Evolutionary conservation across 2,797 vertebrate genomes (phyloP), one percentile per base, ranked within the genome.

Genomic region (Poecilia gillii): DNA sequence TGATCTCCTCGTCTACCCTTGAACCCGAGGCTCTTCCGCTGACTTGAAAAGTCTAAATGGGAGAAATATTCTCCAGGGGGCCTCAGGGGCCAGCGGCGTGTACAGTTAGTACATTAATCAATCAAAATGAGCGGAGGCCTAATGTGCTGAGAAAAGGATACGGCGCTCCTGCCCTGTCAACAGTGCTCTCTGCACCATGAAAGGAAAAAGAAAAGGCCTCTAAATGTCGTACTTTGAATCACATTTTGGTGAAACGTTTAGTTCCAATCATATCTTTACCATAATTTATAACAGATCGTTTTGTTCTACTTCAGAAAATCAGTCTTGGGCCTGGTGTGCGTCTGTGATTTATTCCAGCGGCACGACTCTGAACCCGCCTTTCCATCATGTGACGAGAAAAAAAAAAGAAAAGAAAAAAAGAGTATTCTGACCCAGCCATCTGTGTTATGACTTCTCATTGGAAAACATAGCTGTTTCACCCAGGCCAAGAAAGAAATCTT

Each of bases 381-480:
- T 77, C 75, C 45, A 81, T 84, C 81, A 85, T 47, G 31, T 55
- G 59, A 72, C 14, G 73, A 36, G 64, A 64, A 78, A 81, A 75
- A 28, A 68, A 57, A 2, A 18, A 0, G 16, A 45, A 6, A 39
- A 41, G 7, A 41, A 41, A 28, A 20, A 49, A 55, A 55, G 16
- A 25, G 28, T 28, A 9, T 80, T 83, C 79, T 77, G 64, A 76
- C 72, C 83, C 74, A 68, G 72, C 43, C 70, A 36, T 81, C 43
- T 59, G 31, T 46, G 71, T 59, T 36, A 23, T 33, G 73, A 82
- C 66, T 71, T 75, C 55, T 78, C 49, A 71, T 72, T 55, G 71
- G 53, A 43, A 87, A 81, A 71, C 72, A 79, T n/a, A 31, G 68
- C 57, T 76, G 59, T 79, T 79, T 81, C 78, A 78, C 72, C 73